phyloP scores from a whole-genome alignment of 2,888 invertebrate genomes.

The Cynaeus angustus region DNA sequence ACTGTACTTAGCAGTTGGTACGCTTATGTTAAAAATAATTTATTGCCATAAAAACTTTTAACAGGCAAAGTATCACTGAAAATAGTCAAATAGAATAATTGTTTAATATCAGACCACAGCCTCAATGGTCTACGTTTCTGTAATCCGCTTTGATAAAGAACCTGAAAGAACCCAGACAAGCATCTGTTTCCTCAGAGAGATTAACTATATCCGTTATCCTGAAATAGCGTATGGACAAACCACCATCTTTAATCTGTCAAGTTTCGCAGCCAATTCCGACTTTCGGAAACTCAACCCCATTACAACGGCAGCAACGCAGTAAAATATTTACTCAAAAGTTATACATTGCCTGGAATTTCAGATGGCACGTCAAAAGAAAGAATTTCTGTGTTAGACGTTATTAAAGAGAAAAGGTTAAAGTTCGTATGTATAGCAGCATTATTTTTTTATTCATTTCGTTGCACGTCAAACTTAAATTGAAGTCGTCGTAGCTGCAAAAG shows the following conservation, averaged over 20 bases:
- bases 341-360: neutral
- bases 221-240: slow-evolving; percentile 7
- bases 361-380: neutral
- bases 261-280: neutral
- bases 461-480: slow-evolving; percentile 49
- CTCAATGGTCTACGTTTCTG: too few relatives aligned
- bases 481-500: slow-evolving; percentile 27
- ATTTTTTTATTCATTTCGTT: slow-evolving; percentile 17
- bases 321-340: slow-evolving; percentile 17
- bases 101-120: too few relatives aligned
- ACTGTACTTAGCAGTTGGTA: too few relatives aligned
- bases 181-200: neutral
- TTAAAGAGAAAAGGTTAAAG: slow-evolving; percentile 7
- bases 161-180: neutral
- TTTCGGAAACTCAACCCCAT: neutral
- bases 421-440: slow-evolving; percentile 6
- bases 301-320: neutral
- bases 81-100: too few relatives aligned
- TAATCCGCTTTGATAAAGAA: neutral
- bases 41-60: too few relatives aligned
- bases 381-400: slow-evolving; percentile 8
- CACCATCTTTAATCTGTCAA: slow-evolving; percentile 8
- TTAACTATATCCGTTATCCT: neutral
- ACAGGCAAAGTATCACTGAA: too few relatives aligned
- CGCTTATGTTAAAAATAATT: too few relatives aligned